Evolutionary conservation across 2,797 vertebrate species (phyloP), one percentile per base, ranked within the genome.

Genomic region (Psittacula echo): DNA sequence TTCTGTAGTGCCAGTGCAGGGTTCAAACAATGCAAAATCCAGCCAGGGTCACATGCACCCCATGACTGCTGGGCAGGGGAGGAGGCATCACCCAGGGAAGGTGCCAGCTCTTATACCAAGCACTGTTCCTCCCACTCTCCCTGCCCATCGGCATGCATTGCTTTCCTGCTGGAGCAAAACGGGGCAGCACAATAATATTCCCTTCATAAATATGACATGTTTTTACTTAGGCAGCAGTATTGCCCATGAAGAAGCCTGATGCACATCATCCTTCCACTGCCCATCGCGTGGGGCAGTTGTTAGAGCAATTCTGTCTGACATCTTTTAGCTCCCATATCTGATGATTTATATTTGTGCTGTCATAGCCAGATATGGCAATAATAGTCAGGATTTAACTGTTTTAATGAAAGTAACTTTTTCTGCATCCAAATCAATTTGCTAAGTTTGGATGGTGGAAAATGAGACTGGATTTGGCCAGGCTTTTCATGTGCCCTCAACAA

Each of bases 341-440:
- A 68, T 95, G 93, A 95, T 94, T 94, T 93, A 87, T 94, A 13
- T 61, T 85, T n/a, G 81, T 66, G 68, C 92, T 60, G 22, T 73
- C 81, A 73, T n/a, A 68, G 78, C 68, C 72, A 94, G 67, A 58
- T 32, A 56, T 0, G 9, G 90, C 75, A 75, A 66, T 85, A 72
- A 66, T 32, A 83, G 78, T 14, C 56, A 90, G 88, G 62, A 66
- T 85, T 95, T 95, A 76, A 95, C 91, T 94, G 88, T 91, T 95
- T 87, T 95, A 95, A 93, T 89, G 92, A 95, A 95, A 95, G 72
- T 22, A 72, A 72, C 68, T 72, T 68, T 85, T 76, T 32, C 75
- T 64, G 58, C 54, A 22, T 54, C 92, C 3, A 0, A 68, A 85
- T 92, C 88, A 81, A 81, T 94, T 85, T 93, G 71, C 62, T 70